These are phyloP conservation scores for Tinea trinotella DNA, from an alignment of 2,888 invertebrate genomes.

Conservation along the genomic window DNA sequence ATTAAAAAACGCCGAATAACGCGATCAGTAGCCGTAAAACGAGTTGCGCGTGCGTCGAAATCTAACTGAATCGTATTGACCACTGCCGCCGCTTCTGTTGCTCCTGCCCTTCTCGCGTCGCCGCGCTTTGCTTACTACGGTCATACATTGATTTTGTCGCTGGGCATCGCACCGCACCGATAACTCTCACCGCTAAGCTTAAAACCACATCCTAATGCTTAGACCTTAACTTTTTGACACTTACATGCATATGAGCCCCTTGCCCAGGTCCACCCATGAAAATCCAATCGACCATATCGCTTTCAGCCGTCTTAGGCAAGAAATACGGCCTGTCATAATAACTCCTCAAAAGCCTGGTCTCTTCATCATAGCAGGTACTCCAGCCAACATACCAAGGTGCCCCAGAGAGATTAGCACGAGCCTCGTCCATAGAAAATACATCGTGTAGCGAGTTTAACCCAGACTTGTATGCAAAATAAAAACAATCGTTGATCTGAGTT, in stretches of 20 bases:
- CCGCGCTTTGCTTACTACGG: too few species aligned
- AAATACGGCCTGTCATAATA: conserved; percentile 92
- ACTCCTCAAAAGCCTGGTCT: conserved; percentile 81
- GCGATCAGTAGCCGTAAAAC: too few species aligned
- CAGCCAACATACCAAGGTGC: conserved; percentile 86
- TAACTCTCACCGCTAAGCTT: too few species aligned
- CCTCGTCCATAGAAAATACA: conserved; percentile 84
- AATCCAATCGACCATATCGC: conserved; percentile 94
- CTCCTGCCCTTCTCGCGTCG: too few species aligned
- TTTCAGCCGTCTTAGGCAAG: conserved; percentile 87
- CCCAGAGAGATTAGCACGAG: conserved; percentile 75
- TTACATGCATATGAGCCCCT: conserved; percentile 96
- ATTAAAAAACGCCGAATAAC: too few species aligned
- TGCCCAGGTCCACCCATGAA: conserved; percentile 97
- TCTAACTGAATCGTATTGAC: too few species aligned
- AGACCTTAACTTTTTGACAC: conserved; percentile 34
- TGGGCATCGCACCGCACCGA: too few species aligned
- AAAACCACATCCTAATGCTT: too few species aligned
- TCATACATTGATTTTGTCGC: too few species aligned
- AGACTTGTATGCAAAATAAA: conserved; percentile 95
- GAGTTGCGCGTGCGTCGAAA: too few species aligned
- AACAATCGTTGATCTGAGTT: conserved; percentile 78
- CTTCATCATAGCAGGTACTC: conserved; percentile 94
- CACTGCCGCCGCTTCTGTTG: too few species aligned
- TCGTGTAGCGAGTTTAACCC: conserved; percentile 84